Base-by-base conservation (phyloP, 2,888 invertebrate genomes). In the Ptychoptera albimana region DNA sequence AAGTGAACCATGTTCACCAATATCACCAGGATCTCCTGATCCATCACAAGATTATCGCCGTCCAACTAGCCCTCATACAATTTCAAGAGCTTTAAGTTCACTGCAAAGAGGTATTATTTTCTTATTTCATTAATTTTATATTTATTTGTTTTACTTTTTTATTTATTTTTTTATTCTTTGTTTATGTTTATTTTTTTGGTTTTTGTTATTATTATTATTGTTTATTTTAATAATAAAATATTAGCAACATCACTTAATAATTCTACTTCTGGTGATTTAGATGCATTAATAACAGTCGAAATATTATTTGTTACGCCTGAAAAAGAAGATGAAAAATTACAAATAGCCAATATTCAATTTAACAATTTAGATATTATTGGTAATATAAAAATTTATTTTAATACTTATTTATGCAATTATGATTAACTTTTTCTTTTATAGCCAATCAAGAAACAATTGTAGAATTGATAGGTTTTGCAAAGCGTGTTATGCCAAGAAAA, bases 401-500 rank as follows among this genome's bases (percentile, higher is more conserved):
- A 30, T 35, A 35, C 35, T 11, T 8, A 29, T n/a, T 34, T 13
- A 14, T 37, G 6, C 9, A 11, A 15, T 29, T 30, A 14, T 11
- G 32, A 15, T 15, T 10, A 9, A 9, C 41, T 41, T 39, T 45
- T 38, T 30, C 38, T 35, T 42, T 50, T 55, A 11, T 60, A 86
- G 89, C 92, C 0, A 94, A 94, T 66, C 93, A 93, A 61, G 92
- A 92, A 63, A 94, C 94, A 0, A 83, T 94, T 50, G 86, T 93
- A 9, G 94, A 96, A 62, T 65, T 96, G 46, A 74, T 92, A 51
- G 86, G 87, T n/a, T 93, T 94, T 59, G 73, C 78, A 4, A 81
- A 82, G 54, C 74, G 88, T 42, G 77, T 87, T 3, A 72, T 77
- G 48, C 75, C 73, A 30, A 66, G 46, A 48, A 57, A 51, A 49